Base-by-base conservation (phyloP, 2,113 vertebrate species). In the Dicaeum eximium region DNA sequence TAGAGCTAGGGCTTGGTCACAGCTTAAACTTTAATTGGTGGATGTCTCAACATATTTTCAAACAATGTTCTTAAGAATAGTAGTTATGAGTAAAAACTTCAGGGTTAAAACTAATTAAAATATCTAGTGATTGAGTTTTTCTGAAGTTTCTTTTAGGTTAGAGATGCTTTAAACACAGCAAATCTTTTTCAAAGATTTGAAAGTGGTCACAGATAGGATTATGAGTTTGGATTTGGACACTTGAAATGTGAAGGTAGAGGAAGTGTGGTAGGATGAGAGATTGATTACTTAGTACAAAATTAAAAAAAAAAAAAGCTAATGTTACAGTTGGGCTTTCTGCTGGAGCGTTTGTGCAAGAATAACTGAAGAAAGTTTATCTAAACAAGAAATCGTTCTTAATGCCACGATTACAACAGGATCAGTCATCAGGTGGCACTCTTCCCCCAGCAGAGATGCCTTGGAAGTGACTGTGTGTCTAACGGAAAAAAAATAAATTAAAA, bases 391-490 rank as follows among this genome's bases (percentile, higher is more conserved):
- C 12, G 38, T 38, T 38, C 9, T 38, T 38, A 38, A 38, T 38
- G 38, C 38, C 38, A 38, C 38, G 12, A 38, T 38, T 38, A 38
- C 38, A 38, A 38, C 38, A 38, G 38, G 38, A 78, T 25, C 93
- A 88, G 94, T 86, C 95, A 93, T 96, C 75, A 96, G 92, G 93
- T 95, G 96, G 95, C 95, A 96, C 83, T 96, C 81, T 96, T 96
- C 42, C 71, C 96, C 95, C 87, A 48, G 85, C 54, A 95, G 81
- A 95, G 56, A 74, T 17, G 28, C 33, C 33, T 75, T 21, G 78
- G 15, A 19, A 88, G 8, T 2, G 23, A 25, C 2, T 1, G 1
- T 37, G 25, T 35, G 19, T 11, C 38, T 73, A 8, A 94, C 45
- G n/a, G 0, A 1, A 8, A 92, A 50, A 33, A 4, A 5, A 8